Evolutionary conservation across 2,888 invertebrate genomes (phyloP).

Genomic region (Drosophila villosipedis): DNA sequence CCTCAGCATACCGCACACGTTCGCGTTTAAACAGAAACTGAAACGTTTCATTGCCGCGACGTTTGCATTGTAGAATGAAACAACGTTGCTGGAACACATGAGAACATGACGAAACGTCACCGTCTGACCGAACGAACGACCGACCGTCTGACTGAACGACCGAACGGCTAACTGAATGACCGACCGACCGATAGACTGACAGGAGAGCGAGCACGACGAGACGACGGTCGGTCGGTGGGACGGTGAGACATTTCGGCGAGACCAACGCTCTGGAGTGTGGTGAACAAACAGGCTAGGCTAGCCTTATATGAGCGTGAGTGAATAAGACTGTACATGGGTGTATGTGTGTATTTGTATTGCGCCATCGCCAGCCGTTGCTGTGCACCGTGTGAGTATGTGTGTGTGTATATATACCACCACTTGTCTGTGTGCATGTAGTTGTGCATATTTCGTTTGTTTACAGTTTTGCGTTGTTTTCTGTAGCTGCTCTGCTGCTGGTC

Average conservation of each 20-base stretch:
- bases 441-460: slow-evolving; percentile 72
- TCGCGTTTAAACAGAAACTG: slow-evolving; percentile 51
- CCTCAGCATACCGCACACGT: slow-evolving; percentile 21
- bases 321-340: slow-evolving; percentile 12
- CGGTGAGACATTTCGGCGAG: slow-evolving; percentile 54
- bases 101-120: slow-evolving; percentile 48
- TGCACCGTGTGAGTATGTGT: slow-evolving; percentile 10
- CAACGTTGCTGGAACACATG: slow-evolving; percentile 43
- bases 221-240: slow-evolving; percentile 8
- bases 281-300: slow-evolving; percentile 55
- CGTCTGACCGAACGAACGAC: slow-evolving; percentile 21
- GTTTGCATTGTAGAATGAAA: slow-evolving; percentile 41
- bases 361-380: slow-evolving; percentile 37
- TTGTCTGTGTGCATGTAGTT: slow-evolving; percentile 39
- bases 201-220: slow-evolving; percentile 13
- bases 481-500: slow-evolving; percentile 23
- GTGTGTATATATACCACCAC: slow-evolving; percentile 27
- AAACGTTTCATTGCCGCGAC: slow-evolving; percentile 61
- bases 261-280: slow-evolving; percentile 61
- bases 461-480: slow-evolving; percentile 64
- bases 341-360: slow-evolving; percentile 39
- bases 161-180: slow-evolving; percentile 12
- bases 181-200: slow-evolving; percentile 9
- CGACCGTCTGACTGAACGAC: slow-evolving; percentile 16
- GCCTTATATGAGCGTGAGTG: slow-evolving; percentile 23